These are phyloP conservation scores for Nemoura dubitans DNA, from an alignment of 2,888 invertebrate genomes.

Conservation along the genomic window DNA sequence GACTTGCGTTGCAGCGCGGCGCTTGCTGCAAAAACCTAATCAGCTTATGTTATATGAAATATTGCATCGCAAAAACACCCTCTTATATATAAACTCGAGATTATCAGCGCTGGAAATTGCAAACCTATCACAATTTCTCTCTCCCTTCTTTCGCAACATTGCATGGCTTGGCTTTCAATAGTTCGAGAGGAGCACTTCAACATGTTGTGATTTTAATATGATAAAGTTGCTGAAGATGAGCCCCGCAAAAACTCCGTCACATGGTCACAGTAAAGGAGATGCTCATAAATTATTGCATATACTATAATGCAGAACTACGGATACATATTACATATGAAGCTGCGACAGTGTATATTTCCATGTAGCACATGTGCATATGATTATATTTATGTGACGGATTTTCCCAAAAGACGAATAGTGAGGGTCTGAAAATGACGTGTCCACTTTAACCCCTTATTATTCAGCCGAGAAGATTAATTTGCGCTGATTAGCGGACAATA, in stretches of 20 bases:
- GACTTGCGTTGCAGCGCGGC: background rate
- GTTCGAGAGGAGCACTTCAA: background rate
- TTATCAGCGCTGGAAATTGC: slow-evolving; percentile 24
- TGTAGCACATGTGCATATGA: background rate
- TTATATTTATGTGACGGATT: background rate
- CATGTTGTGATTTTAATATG: background rate
- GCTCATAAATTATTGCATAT: background rate
- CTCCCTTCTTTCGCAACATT: background rate
- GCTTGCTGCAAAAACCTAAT: background rate
- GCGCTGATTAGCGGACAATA: slow-evolving; percentile 7
- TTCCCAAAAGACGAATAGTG: background rate
- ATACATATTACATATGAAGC: too few species aligned
- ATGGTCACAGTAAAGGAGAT: background rate
- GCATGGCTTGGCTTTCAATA: background rate
- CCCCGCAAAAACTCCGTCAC: background rate
- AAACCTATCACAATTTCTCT: background rate
- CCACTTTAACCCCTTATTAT: slow-evolving; percentile 12
- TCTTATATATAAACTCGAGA: background rate
- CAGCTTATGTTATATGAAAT: slow-evolving; percentile 4
- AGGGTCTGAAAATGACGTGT: background rate
- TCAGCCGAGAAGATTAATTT: slow-evolving; percentile 7
- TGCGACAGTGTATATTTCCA: background rate
- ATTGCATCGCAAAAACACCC: slow-evolving; percentile 17
- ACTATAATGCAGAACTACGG: too few species aligned
- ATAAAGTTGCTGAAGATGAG: background rate